Conservation (phyloP, 2,888 invertebrate genomes). For the Coremacera marginata region DNA sequence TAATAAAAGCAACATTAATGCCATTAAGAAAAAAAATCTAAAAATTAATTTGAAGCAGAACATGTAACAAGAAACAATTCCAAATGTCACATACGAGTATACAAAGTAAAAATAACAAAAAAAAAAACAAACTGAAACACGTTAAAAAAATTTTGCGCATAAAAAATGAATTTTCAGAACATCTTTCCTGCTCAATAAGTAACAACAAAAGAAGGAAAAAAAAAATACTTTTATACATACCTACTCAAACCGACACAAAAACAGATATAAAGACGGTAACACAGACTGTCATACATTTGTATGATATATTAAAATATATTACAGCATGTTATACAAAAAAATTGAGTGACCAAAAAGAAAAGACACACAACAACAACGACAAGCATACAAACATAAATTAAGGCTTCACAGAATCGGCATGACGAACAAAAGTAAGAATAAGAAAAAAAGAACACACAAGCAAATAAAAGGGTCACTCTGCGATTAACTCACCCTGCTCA, state of each 20-base stretch:
- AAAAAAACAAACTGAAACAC: neutral
- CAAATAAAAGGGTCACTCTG: slow-evolving; percentile 10
- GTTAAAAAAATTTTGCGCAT: slow-evolving; percentile 21
- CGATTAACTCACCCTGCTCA: neutral
- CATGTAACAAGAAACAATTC: neutral
- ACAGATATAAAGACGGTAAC: slow-evolving; percentile 2
- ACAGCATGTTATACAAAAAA: neutral
- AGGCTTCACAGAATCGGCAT: neutral
- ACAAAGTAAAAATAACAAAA: no score
- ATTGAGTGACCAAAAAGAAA: neutral
- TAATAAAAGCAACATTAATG: slow-evolving; percentile 4
- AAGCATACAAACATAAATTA: slow-evolving; percentile 37
- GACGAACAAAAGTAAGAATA: neutral
- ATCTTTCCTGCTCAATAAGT: neutral
- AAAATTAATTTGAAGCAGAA: neutral
- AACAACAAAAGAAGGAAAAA: slow-evolving; percentile 1
- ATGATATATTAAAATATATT: slow-evolving; percentile 7
- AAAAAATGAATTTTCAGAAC: neutral
- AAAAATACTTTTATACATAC: slow-evolving; percentile 11
- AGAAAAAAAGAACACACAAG: neutral
- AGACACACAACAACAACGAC: neutral
- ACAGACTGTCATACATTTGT: neutral
- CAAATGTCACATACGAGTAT: no score
- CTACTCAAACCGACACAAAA: neutral
- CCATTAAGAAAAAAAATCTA: slow-evolving; percentile 10